Conservation (phyloP, 53 echinoderm and acorn worm species). For the Apostichopus leukothele region DNA sequence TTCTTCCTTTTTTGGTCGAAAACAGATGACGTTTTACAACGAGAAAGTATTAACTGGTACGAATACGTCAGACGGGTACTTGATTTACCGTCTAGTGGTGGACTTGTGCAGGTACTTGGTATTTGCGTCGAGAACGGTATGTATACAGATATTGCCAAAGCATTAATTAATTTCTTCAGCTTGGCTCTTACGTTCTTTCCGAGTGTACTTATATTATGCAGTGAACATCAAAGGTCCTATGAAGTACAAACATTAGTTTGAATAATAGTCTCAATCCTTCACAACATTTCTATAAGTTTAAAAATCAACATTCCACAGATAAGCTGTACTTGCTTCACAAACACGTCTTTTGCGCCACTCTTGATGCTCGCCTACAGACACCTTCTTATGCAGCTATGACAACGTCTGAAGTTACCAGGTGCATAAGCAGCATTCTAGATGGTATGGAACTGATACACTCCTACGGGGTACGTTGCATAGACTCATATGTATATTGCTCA, state of each 20-base stretch:
- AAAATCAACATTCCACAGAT: neutral
- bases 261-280: neutral
- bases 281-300: too few relatives aligned
- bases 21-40: neutral
- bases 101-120: neutral
- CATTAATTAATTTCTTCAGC: too few relatives aligned
- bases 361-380: neutral
- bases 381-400: neutral
- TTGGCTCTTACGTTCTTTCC: too few relatives aligned
- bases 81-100: neutral
- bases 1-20: neutral
- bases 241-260: neutral
- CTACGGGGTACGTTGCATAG: neutral
- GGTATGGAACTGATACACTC: slow-evolving; percentile 27
- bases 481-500: too few relatives aligned
- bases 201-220: too few relatives aligned
- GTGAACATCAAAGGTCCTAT: too few relatives aligned
- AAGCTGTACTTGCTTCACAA: neutral
- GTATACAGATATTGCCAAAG: too few relatives aligned
- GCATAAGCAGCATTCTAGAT: neutral
- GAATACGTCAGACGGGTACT: slow-evolving; percentile 5
- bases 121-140: slow-evolving; percentile 1
- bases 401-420: neutral
- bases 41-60: slow-evolving; percentile 4
- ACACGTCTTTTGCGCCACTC: neutral